phyloP scores from a whole-genome alignment of 2,888 invertebrate genomes.

The Rhaphigaster nebulosa region DNA sequence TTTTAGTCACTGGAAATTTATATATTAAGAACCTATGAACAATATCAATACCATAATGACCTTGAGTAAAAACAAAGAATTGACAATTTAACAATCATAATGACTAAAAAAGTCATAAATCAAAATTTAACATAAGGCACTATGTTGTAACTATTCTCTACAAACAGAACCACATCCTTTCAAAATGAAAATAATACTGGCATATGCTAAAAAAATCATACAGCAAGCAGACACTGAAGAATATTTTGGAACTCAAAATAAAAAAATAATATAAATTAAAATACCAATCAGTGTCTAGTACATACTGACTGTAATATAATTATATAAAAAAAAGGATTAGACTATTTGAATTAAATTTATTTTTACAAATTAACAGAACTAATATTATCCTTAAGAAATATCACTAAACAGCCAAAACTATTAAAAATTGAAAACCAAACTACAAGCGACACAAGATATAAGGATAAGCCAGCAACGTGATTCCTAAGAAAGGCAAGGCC shows the following conservation, averaged over 20 bases:
- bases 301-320: background rate
- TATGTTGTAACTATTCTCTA: background rate
- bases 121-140: background rate
- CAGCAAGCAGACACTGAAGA: background rate
- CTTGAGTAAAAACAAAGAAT: constrained; percentile 2
- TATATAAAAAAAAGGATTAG: background rate
- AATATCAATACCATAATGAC: background rate
- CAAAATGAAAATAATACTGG: background rate
- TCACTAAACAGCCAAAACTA: background rate
- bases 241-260: background rate
- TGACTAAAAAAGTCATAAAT: background rate
- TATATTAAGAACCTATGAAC: background rate
- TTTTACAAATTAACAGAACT: background rate
- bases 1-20: background rate
- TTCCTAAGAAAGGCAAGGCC: constrained; percentile 56
- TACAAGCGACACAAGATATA: background rate
- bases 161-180: background rate
- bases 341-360: background rate
- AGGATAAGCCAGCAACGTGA: constrained; percentile 51
- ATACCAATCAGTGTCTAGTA: background rate
- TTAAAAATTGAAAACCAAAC: background rate
- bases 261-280: background rate
- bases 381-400: background rate
- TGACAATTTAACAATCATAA: background rate
- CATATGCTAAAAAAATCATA: constrained; percentile 31